These are phyloP conservation scores for Alauda arvensis DNA, from an alignment of 2,797 vertebrate species.

Conservation along the genomic window DNA sequence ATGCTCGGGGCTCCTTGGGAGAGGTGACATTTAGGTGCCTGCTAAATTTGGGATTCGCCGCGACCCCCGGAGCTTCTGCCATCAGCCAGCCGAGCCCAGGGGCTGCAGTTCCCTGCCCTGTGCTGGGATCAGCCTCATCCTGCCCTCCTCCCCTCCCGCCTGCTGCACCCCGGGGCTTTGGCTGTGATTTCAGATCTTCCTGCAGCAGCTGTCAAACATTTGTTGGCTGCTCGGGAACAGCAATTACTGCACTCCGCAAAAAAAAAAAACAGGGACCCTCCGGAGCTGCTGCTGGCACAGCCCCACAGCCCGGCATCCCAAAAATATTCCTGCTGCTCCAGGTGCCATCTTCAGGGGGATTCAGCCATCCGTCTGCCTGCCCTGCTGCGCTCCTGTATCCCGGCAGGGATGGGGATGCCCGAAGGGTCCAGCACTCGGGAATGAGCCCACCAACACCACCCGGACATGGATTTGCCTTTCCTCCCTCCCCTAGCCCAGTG, in stretches of 20 bases:
- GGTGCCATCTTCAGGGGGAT: accelerated
- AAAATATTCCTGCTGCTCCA: neutral
- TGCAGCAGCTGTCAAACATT: slow-evolving; percentile 9
- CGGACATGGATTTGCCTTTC: neutral
- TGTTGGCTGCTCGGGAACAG: neutral
- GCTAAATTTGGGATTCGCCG: accelerated
- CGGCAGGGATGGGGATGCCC: neutral
- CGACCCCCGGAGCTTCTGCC: neutral
- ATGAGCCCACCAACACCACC: accelerated
- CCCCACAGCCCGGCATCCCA: neutral
- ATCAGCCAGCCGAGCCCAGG: neutral
- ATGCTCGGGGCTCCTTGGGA: neutral
- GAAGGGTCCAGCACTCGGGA: accelerated
- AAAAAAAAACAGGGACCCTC: neutral
- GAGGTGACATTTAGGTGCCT: neutral
- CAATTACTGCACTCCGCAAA: accelerated
- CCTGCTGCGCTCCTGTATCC: neutral
- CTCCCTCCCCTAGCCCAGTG: accelerated
- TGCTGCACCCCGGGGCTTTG: neutral
- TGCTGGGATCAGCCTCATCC: accelerated
- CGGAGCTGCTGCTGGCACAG: neutral
- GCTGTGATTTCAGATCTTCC: neutral
- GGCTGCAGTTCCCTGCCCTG: neutral
- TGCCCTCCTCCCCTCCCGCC: neutral
- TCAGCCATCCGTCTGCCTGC: neutral